These are phyloP conservation scores for Lepidothrix coronata DNA, from an alignment of 2,113 vertebrate genomes.

Conservation along the genomic window DNA sequence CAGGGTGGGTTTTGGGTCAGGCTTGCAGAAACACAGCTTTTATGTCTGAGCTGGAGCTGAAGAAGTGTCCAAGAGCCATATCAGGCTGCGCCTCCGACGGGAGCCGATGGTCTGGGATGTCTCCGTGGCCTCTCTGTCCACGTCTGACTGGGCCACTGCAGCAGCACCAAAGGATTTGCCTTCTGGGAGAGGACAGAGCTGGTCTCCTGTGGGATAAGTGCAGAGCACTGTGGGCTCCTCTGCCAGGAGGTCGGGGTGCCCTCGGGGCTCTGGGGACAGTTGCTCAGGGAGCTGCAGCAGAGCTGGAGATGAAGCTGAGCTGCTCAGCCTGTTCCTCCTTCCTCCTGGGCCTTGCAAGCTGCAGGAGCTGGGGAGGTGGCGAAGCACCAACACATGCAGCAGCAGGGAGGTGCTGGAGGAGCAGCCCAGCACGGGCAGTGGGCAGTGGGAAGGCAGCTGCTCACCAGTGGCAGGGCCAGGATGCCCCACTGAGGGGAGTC, in stretches of 20 bases:
- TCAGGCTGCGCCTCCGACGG: accelerated
- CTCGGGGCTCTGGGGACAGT: not conserved
- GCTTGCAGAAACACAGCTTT: not conserved
- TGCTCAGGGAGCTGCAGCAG: not conserved
- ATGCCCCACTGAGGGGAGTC: not conserved
- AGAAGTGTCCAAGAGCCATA: not conserved
- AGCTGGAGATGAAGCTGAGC: not conserved
- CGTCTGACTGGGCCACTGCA: not conserved
- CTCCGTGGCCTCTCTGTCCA: not conserved
- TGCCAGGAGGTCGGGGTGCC: not conserved
- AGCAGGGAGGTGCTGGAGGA: not conserved
- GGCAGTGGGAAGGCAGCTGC: not conserved
- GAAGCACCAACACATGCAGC: not conserved
- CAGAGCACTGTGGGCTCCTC: not conserved
- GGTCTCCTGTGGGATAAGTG: not conserved
- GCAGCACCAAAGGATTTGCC: not conserved
- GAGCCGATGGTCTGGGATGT: not conserved
- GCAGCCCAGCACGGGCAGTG: not conserved
- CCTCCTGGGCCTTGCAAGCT: not conserved
- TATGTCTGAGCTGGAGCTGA: not conserved
- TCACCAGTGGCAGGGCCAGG: not conserved
- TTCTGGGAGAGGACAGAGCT: not conserved
- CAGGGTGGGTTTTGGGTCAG: not conserved
- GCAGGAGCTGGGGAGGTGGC: not conserved
- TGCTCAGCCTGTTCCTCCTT: not conserved